Evolutionary conservation across 2,888 invertebrate species (phyloP).

Genomic region (Eupeodes luniger): DNA sequence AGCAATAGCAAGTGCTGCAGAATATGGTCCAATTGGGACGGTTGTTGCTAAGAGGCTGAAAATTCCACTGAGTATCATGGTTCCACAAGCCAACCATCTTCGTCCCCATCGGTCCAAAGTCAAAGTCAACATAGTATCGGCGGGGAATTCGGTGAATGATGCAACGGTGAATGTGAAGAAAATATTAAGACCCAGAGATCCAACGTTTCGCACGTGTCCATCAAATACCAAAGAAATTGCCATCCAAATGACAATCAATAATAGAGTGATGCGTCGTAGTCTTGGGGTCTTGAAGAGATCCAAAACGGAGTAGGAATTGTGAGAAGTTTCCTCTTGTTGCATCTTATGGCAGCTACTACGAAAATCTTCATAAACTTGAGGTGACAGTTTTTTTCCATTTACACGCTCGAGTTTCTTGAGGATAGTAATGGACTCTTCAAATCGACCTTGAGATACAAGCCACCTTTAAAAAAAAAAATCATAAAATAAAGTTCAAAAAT

Average conservation of each 20-base stretch:
- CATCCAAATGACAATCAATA: constrained; percentile 94
- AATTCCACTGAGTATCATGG: constrained; percentile 91
- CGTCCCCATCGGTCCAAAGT: constrained; percentile 91
- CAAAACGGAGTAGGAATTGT: constrained; percentile 90
- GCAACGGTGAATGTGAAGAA: constrained; percentile 94
- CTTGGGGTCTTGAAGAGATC: constrained; percentile 92
- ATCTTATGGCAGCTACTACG: constrained; percentile 87
- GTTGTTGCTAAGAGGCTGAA: constrained; percentile 91
- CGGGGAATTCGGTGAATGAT: constrained; percentile 92
- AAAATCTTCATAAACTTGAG: constrained; percentile 90
- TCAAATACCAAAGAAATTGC: constrained; percentile 94
- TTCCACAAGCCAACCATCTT: constrained; percentile 93
- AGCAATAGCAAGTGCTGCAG: constrained; percentile 91
- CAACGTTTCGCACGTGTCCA: constrained; percentile 94
- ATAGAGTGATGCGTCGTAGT: constrained; percentile 89
- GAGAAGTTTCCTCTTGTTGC: constrained; percentile 89
- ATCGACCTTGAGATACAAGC: constrained; percentile 93
- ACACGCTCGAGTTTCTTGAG: constrained; percentile 92
- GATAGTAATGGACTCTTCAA: constrained; percentile 91
- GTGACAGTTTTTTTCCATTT: constrained; percentile 90
- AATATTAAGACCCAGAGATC: constrained; percentile 92
- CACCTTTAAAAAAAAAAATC: constrained; percentile 86
- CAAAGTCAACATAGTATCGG: constrained; percentile 91
- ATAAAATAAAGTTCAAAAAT: constrained; percentile 7
- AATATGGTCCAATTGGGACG: constrained; percentile 89